Evolutionary conservation across 2,888 invertebrate species (phyloP).

Genomic region (Meganola albula): DNA sequence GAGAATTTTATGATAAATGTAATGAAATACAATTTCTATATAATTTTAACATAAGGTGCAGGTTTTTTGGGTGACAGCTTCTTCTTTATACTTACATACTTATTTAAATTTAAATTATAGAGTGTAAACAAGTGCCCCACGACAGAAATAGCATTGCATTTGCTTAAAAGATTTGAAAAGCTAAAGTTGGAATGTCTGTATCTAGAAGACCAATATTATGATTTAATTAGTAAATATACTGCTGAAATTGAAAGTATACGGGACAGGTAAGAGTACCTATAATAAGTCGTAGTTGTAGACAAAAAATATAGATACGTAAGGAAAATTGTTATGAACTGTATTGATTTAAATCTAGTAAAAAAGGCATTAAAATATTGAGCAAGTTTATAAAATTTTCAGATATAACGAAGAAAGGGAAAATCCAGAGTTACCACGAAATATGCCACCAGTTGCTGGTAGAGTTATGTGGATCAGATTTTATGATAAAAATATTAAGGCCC

Average conservation of each 20-base stretch:
- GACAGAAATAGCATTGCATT: slow-evolving; percentile 70
- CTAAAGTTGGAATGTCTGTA: slow-evolving; percentile 84
- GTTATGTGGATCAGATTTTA: slow-evolving; percentile 91
- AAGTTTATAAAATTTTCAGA: slow-evolving; percentile 34
- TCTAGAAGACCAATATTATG: slow-evolving; percentile 85
- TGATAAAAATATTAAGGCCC: slow-evolving; percentile 82
- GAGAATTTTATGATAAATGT: slow-evolving; percentile 83
- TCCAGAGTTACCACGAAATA: slow-evolving; percentile 84
- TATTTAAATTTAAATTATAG: slow-evolving; percentile 31
- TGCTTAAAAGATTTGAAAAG: slow-evolving; percentile 82
- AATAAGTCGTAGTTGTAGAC: too few relatives aligned
- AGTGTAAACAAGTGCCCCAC: slow-evolving; percentile 67
- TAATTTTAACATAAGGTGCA: not conserved
- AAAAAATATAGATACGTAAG: too few relatives aligned
- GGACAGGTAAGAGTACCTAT: slow-evolving; percentile 68
- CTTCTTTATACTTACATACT: not conserved
- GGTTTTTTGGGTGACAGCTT: too few relatives aligned
- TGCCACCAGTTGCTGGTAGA: slow-evolving; percentile 88
- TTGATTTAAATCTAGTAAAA: too few relatives aligned
- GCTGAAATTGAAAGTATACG: slow-evolving; percentile 83
- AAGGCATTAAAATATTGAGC: too few relatives aligned
- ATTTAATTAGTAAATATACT: slow-evolving; percentile 81
- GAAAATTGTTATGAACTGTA: too few relatives aligned
- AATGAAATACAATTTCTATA: slow-evolving; percentile 26
- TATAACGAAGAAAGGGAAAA: slow-evolving; percentile 87